Evolutionary conservation across 1,140 invertebrate species (phyloP).

Genomic region (Neodiprion lecontei): DNA sequence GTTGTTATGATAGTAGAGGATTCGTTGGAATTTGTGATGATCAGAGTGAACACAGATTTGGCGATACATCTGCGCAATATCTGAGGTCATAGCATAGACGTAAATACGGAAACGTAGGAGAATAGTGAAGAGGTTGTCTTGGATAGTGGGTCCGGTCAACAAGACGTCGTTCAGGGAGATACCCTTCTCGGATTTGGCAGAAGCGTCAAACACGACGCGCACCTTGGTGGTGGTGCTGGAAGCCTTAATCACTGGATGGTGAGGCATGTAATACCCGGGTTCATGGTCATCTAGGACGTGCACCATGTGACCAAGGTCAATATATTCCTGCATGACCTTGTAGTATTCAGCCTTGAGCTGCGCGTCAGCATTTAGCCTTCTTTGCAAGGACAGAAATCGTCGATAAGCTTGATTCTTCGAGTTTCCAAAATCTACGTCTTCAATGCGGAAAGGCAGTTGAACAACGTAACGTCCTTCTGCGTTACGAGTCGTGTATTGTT

Average conservation of each 20-base stretch:
- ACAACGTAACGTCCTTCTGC: conserved; percentile 11
- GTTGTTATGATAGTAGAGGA: no score
- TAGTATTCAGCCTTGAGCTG: conserved; percentile 28
- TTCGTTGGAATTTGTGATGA: no score
- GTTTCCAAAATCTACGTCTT: conserved; percentile 19
- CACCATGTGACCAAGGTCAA: conserved; percentile 34
- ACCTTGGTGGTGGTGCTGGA: conserved; percentile 35
- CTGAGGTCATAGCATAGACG: no score
- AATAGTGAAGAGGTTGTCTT: no score
- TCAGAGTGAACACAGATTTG: no score
- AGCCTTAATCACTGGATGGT: conserved; percentile 37
- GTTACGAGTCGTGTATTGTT: no score
- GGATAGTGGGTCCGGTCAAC: conserved; percentile 36
- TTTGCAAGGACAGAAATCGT: conserved; percentile 29
- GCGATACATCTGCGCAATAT: no score
- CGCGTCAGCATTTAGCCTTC: conserved; percentile 23
- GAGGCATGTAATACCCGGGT: conserved; percentile 34
- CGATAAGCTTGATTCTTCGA: conserved; percentile 24
- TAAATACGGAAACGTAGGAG: no score
- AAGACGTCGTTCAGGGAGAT: conserved; percentile 10
- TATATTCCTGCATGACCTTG: conserved; percentile 39
- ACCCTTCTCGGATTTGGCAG: conserved; percentile 5
- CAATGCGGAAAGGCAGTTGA: conserved; percentile 27
- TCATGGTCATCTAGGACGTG: background rate
- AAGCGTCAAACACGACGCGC: conserved; percentile 47